Percentiles rank a stretch among this genome's conserved stretches.
These are phyloP conservation scores for Eristalis arbustorum DNA, from an alignment of 2,888 invertebrate species.

Conservation along the genomic window DNA sequence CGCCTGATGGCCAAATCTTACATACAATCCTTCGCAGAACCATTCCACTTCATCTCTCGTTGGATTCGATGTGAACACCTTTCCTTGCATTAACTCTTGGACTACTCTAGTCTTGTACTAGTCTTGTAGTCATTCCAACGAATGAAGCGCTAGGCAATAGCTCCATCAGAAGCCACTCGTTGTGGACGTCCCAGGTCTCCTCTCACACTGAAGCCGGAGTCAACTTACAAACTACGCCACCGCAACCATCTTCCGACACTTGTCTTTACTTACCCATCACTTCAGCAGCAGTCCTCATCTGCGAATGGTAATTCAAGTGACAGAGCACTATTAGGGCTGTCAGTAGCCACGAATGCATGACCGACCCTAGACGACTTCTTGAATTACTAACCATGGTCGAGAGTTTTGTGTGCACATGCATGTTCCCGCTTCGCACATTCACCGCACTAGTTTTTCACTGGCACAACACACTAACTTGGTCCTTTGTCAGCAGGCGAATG, in stretches of 20 bases:
- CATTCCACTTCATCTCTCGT: too few relatives aligned
- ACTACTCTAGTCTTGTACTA: too few relatives aligned
- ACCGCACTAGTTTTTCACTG: conserved; percentile 21
- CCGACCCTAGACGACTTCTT: conserved; percentile 10
- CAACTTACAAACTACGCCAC: too few relatives aligned
- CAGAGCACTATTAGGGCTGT: conserved; percentile 75
- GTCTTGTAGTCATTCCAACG: too few relatives aligned
- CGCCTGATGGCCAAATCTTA: too few relatives aligned
- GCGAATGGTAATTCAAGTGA: conserved; percentile 75
- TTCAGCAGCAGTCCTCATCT: conserved; percentile 77
- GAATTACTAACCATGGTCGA: conserved; percentile 55
- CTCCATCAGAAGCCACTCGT: too few relatives aligned
- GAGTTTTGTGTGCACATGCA: conserved; percentile 46
- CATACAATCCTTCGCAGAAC: too few relatives aligned
- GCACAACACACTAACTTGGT: conserved; percentile 1
- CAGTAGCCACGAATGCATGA: conserved; percentile 71
- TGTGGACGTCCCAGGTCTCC: too few relatives aligned
- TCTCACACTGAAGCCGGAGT: too few relatives aligned
- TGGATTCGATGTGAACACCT: too few relatives aligned
- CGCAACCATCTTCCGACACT: not conserved
- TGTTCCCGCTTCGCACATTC: conserved; percentile 55
- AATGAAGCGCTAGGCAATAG: too few relatives aligned
- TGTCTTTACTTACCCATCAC: conserved; percentile 75
- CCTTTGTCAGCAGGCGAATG: conserved; percentile 45
- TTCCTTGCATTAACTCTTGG: too few relatives aligned